Evolutionary conservation across 1,140 invertebrate species (phyloP).

Genomic region (Hestina assimilis): DNA sequence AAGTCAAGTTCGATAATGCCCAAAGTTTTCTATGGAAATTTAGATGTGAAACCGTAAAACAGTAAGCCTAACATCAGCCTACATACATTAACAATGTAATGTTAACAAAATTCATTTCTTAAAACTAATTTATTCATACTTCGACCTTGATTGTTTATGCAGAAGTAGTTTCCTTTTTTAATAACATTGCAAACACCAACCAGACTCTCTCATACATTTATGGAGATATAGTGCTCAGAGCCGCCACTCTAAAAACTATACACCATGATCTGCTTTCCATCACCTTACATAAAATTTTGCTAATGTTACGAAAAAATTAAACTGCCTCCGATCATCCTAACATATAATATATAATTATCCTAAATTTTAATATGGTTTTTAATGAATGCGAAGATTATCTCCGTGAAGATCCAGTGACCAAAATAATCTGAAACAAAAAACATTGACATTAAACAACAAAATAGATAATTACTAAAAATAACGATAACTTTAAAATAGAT

Average conservation of each 20-base stretch:
- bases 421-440: too few species aligned
- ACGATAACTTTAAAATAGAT: too few species aligned
- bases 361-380: too few species aligned
- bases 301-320: conserved; percentile 35
- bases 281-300: conserved; percentile 31
- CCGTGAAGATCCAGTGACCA: too few species aligned
- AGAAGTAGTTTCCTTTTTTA: conserved; percentile 27
- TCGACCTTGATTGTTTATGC: not conserved
- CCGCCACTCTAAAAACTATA: conserved; percentile 58
- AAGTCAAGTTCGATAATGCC: conserved; percentile 4
- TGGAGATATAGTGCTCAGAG: conserved; percentile 37
- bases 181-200: conserved; percentile 26
- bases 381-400: too few species aligned
- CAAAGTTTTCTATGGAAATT: not conserved
- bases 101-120: not conserved
- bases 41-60: too few species aligned
- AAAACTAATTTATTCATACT: not conserved
- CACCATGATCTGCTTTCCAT: conserved; percentile 25
- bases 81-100: not conserved
- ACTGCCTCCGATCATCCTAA: conserved; percentile 2
- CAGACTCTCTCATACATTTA: conserved; percentile 11
- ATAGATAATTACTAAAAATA: too few species aligned
- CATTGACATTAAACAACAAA: too few species aligned
- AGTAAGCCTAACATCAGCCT: too few species aligned
- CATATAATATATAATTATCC: too few species aligned